A percentile compares a stretch with the other conserved stretches of the same genome.
phyloP scores from a whole-genome alignment of 2,797 vertebrate genomes.

The Leptoclinus maculatus region DNA sequence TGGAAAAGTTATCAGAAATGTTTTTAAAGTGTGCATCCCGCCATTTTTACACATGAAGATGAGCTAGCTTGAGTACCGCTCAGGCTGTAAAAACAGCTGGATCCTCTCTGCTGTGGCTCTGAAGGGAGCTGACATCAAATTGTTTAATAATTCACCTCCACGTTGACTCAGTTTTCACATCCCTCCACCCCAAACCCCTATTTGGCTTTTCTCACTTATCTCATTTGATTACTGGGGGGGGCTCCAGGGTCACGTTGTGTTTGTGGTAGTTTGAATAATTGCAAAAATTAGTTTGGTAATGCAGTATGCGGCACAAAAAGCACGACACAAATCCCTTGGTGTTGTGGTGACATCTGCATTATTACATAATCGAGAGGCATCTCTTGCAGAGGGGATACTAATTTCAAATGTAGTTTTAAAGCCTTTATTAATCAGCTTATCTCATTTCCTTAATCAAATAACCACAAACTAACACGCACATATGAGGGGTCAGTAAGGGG shows the following conservation, averaged over 20 bases:
- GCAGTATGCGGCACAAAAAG: background rate
- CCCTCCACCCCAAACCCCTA: background rate
- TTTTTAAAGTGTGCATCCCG: slow-evolving; percentile 5
- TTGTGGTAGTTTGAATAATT: background rate
- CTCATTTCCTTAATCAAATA: background rate
- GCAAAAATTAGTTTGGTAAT: background rate
- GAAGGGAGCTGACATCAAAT: background rate
- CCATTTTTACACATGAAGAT: background rate
- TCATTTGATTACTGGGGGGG: background rate
- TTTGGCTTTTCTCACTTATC: background rate
- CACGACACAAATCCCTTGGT: background rate
- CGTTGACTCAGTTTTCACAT: background rate
- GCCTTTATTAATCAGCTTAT: slow-evolving; percentile 1
- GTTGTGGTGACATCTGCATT: background rate
- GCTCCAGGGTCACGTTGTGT: background rate
- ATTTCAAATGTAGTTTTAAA: slow-evolving; percentile 7
- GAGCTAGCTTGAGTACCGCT: background rate
- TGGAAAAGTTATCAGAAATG: slow-evolving; percentile 7
- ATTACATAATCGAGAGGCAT: background rate
- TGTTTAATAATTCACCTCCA: background rate
- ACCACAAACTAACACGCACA: background rate
- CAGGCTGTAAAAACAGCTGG: background rate
- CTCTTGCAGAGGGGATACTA: background rate
- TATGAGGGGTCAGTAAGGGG: background rate
- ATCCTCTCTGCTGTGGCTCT: background rate